phyloP scores from a whole-genome alignment of 2,888 invertebrate species.

The Copidosoma aretas region DNA sequence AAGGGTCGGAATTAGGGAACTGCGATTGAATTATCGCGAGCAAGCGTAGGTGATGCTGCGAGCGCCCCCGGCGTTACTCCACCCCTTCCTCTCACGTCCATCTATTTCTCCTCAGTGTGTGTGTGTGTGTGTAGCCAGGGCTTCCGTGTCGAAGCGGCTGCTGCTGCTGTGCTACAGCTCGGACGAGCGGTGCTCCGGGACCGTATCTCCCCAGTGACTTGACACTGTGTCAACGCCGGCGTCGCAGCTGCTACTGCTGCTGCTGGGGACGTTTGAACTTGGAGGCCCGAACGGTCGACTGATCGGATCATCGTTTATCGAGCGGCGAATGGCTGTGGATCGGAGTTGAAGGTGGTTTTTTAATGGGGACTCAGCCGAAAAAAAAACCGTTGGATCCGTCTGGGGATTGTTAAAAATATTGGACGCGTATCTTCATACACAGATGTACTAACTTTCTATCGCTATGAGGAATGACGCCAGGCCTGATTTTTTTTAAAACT shows the following conservation, averaged over 20 bases:
- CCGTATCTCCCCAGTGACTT: constrained; percentile 34
- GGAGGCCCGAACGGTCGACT: neutral
- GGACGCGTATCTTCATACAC: too few species aligned
- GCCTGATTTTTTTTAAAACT: too few species aligned
- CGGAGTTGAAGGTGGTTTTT: too few species aligned
- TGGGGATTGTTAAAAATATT: too few species aligned
- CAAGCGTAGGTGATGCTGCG: neutral
- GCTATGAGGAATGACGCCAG: too few species aligned
- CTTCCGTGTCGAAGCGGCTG: constrained; percentile 6
- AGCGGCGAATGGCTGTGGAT: too few species aligned
- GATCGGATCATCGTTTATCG: constrained; percentile 1
- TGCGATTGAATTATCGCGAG: constrained; percentile 2
- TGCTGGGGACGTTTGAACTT: constrained; percentile 17
- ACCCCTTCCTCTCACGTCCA: neutral
- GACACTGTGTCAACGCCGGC: constrained; percentile 43
- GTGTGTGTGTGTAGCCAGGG: neutral
- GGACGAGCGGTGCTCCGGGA: neutral
- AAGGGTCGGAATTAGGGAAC: neutral
- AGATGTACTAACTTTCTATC: too few species aligned
- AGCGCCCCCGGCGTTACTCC: neutral
- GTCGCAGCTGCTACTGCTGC: constrained; percentile 23
- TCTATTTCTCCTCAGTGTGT: neutral
- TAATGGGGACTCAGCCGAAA: too few species aligned
- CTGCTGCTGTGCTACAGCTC: constrained; percentile 4
- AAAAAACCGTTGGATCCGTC: too few species aligned